Base-by-base conservation (phyloP, 37 sponge, comb jelly and placozoan species). In the Diacarnus erythraeanus region DNA sequence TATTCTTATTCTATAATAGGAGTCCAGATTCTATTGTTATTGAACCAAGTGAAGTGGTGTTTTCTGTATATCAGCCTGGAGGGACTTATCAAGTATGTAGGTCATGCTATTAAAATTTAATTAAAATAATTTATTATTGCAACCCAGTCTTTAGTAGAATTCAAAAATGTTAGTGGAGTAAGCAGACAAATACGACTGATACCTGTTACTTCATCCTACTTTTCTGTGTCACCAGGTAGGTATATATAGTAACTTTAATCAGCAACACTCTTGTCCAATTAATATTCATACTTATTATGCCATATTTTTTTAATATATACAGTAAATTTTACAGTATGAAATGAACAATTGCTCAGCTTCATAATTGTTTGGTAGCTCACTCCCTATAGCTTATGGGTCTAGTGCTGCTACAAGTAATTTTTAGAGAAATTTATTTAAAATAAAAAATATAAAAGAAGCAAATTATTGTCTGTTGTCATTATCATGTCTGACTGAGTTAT, bases 1-100 rank as follows among this genome's bases (percentile, higher is more conserved):
- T n/a, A n/a, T n/a, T n/a, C n/a, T n/a, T n/a, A n/a, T n/a, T n/a
- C n/a, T n/a, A n/a, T n/a, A n/a, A n/a, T 36, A 71, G 71, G 71
- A 36, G 2, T 40, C 23, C 42, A 2, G 34, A 39, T 56, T 82
- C 61, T 0, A 85, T 93, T 72, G 40, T 78, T 10, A 77, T 90
- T 69, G 87, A 88, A 58, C 93, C 93, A 31, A 37, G 22, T 64
- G 80, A 82, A 61, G 80, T 93, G 34, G 57, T 86, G 9, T 93
- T 89, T 65, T 58, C 76, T 18, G 72, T 81, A n/a, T 93, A 93
- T 59, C 60, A 75, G 34, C 57, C 59, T 1, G 87, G 83, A 34
- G 41, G 81, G n/a, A 79, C 79, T n/a, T 88, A 93, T 64, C 69
- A 85, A 56, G 90, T 71, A 71, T 9, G 38, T 68, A 68, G 38